Evolutionary conservation across 2,797 vertebrate genomes (phyloP).

Genomic region (Gorsachius magnificus): DNA sequence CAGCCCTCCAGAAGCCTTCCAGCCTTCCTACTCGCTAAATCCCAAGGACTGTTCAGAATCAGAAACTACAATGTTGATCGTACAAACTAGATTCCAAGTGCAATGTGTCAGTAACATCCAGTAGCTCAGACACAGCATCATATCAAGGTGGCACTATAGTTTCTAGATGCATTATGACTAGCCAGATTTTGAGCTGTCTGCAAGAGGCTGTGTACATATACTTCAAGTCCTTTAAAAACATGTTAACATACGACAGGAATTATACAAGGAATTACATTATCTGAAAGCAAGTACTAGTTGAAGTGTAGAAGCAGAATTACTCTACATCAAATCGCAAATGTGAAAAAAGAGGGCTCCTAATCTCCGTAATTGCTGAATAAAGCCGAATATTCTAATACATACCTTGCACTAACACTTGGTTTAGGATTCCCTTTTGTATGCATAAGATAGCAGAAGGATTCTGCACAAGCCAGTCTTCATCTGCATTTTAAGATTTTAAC

Average conservation of each 20-base stretch:
- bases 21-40: not conserved
- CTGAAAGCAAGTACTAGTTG: not conserved
- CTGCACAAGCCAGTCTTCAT: conserved; percentile 48
- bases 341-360: not conserved
- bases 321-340: not conserved
- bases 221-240: not conserved
- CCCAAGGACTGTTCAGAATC: not conserved
- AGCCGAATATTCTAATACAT: not conserved
- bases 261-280: not conserved
- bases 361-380: not conserved
- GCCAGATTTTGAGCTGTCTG: not conserved
- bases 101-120: not conserved
- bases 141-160: not conserved
- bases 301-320: not conserved
- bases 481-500: conserved; percentile 39
- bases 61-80: not conserved
- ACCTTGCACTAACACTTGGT: conserved; percentile 26
- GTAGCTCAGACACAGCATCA: not conserved
- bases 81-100: not conserved
- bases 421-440: not conserved
- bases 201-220: not conserved
- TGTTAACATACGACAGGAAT: not conserved
- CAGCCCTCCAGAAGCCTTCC: not conserved
- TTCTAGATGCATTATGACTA: not conserved
- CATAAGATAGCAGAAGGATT: not conserved